Evolutionary conservation across 2,888 invertebrate genomes (phyloP).

Genomic region (Polietes domitor): DNA sequence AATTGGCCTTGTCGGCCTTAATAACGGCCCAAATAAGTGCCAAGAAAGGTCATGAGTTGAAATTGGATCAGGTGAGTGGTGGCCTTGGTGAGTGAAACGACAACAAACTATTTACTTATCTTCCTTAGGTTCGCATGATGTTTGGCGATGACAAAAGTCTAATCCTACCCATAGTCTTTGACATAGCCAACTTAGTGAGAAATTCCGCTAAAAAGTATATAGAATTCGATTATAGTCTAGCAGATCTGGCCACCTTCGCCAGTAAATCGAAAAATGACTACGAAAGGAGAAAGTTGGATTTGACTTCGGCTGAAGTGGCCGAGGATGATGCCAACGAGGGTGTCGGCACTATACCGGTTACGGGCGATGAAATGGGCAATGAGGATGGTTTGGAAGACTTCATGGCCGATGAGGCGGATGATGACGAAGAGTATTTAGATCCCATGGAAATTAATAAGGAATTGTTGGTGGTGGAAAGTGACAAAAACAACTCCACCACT

Average conservation of each 20-base stretch:
- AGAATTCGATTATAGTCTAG: constrained; percentile 68
- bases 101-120: not conserved
- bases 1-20: constrained; percentile 84
- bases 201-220: constrained; percentile 80
- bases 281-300: constrained; percentile 69
- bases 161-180: constrained; percentile 85
- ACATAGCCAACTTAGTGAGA: constrained; percentile 85
- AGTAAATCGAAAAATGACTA: constrained; percentile 61
- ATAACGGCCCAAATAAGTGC: constrained; percentile 85
- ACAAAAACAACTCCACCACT: constrained; percentile 7
- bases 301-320: constrained; percentile 68
- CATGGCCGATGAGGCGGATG: constrained; percentile 72
- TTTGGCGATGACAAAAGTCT: constrained; percentile 83
- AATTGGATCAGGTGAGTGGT: constrained; percentile 83
- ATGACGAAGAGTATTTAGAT: constrained; percentile 75
- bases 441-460: constrained; percentile 77
- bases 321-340: constrained; percentile 64
- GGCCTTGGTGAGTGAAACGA: not conserved
- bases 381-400: constrained; percentile 74
- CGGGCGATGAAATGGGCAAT: constrained; percentile 8
- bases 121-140: constrained; percentile 83
- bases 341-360: constrained; percentile 69
- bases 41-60: constrained; percentile 82
- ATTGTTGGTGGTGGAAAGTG: constrained; percentile 69
- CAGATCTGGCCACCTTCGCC: constrained; percentile 66